phyloP scores from a whole-genome alignment of 2,797 vertebrate species.

The Scyliorhinus canicula region DNA sequence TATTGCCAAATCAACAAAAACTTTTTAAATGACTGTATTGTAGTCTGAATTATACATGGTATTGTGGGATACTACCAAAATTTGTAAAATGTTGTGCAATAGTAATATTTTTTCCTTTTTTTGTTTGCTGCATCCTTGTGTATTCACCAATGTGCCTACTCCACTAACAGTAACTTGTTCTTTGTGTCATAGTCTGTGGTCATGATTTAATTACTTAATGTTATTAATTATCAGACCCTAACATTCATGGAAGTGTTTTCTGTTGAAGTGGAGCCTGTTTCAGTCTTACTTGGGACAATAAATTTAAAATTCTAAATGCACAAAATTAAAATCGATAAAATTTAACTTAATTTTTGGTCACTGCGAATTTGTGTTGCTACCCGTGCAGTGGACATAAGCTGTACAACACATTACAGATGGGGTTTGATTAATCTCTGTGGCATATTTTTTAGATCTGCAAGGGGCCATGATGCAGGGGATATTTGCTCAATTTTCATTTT shows the following conservation, averaged over 20 bases:
- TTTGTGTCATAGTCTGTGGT: not conserved
- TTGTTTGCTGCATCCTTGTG: not conserved
- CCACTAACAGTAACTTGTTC: not conserved
- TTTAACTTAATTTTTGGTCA: not conserved
- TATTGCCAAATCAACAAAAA: not conserved
- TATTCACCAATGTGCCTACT: constrained; percentile 11
- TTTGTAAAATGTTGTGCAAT: not conserved
- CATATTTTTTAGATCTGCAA: not conserved
- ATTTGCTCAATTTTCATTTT: not conserved
- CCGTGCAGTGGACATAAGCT: not conserved
- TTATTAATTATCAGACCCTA: not conserved
- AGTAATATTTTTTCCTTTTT: not conserved
- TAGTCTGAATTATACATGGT: not conserved
- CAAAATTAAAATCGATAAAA: not conserved
- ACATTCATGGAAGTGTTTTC: not conserved
- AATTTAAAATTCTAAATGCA: not conserved
- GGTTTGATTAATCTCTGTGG: not conserved
- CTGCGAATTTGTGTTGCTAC: not conserved
- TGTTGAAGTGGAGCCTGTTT: not conserved
- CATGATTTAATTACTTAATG: not conserved
- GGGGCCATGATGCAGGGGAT: not conserved
- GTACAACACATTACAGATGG: no score
- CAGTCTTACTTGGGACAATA: not conserved
- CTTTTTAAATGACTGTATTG: not conserved
- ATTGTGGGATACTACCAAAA: not conserved